Conservation (phyloP, 2,888 invertebrate species). For the Drosophila meridionalis region DNA sequence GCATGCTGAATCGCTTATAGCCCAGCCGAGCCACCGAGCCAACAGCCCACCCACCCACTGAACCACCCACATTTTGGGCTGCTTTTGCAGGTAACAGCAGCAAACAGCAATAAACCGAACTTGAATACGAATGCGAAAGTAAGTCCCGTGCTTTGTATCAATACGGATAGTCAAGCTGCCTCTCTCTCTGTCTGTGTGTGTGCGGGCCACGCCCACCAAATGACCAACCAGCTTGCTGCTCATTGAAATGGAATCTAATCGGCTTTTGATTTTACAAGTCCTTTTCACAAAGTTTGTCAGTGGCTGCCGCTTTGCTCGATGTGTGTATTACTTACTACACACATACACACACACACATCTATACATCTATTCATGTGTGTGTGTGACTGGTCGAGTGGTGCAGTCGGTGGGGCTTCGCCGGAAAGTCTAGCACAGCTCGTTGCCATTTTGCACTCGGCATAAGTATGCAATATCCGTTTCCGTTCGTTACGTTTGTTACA, state of each 20-base stretch:
- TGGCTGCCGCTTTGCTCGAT: conserved; percentile 46
- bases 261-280: conserved; percentile 82
- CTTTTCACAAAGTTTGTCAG: conserved; percentile 74
- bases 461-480: conserved; percentile 83
- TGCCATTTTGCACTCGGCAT: conserved; percentile 76
- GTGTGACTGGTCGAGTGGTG: background rate
- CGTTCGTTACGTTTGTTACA: conserved; percentile 78
- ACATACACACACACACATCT: background rate
- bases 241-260: conserved; percentile 82
- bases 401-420: conserved; percentile 5
- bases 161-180: background rate
- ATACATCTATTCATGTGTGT: conserved; percentile 1
- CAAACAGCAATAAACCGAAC: conserved; percentile 53
- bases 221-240: conserved; percentile 78
- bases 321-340: conserved; percentile 31
- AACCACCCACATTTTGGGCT: conserved; percentile 28
- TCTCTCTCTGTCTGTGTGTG: background rate
- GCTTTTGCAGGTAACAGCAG: conserved; percentile 28
- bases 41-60: background rate
- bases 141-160: conserved; percentile 44
- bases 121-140: conserved; percentile 25
- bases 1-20: conserved; percentile 3
- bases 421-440: conserved; percentile 53
- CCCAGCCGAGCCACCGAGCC: background rate
- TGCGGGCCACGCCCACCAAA: conserved; percentile 59